Evolutionary conservation across 2,113 vertebrate genomes (phyloP).

Genomic region (human): DNA sequence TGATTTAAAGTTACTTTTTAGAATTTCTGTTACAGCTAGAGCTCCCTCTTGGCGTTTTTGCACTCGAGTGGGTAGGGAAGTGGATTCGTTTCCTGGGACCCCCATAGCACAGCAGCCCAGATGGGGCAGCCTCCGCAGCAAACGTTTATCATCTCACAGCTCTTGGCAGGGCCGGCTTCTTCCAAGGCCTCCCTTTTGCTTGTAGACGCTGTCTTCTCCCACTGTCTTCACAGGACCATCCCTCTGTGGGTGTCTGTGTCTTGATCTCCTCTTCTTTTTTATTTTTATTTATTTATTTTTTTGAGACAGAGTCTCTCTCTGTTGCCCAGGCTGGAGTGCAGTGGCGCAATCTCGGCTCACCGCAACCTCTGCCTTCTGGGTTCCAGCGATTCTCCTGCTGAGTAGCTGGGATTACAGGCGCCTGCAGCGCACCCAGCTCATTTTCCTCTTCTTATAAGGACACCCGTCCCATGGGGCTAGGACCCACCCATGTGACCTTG

Average conservation of each 20-base stretch:
- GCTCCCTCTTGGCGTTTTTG: neutral
- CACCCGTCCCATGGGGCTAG: rapidly evolving
- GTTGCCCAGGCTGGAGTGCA: no score
- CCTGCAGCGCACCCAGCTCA: no score
- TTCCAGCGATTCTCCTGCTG: no score
- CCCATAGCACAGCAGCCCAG: rapidly evolving
- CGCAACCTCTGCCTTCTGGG: no score
- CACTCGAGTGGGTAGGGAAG: rapidly evolving
- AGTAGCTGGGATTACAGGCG: no score
- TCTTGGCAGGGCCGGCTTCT: neutral
- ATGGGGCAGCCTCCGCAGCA: rapidly evolving
- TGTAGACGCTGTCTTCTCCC: rapidly evolving
- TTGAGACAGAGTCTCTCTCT: no score
- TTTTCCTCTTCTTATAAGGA: neutral
- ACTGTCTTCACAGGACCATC: rapidly evolving
- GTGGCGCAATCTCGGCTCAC: no score
- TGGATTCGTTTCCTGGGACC: rapidly evolving
- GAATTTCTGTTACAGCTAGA: neutral
- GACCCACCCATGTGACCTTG: neutral
- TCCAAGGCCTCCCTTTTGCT: rapidly evolving
- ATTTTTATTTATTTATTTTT: no score
- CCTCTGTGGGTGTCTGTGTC: neutral
- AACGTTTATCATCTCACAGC: rapidly evolving
- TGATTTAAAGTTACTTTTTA: neutral
- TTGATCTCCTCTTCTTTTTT: neutral